Percentiles rank a stretch among this genome's conserved stretches.
These are phyloP conservation scores for Drosophila miranda DNA, from an alignment of 1,140 invertebrate genomes.

Conservation along the genomic window DNA sequence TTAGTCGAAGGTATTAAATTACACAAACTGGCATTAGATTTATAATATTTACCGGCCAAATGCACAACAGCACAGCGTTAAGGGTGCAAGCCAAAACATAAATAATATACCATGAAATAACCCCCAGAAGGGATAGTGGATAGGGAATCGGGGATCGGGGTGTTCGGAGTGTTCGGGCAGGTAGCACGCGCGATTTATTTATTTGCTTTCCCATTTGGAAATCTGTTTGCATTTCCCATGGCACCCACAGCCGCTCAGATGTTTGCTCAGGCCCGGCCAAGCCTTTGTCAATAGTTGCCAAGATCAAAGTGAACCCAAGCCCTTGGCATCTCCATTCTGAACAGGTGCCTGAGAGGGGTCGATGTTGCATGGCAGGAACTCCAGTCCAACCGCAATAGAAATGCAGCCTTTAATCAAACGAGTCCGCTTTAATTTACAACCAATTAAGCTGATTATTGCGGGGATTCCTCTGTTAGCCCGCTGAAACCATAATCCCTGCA, in stretches of 20 bases:
- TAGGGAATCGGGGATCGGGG: too few relatives aligned
- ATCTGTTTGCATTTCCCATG: slow-evolving; percentile 70
- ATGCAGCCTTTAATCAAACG: not conserved
- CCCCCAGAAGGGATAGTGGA: slow-evolving; percentile 5
- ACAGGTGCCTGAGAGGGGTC: slow-evolving; percentile 20
- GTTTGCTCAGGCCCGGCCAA: slow-evolving; percentile 48
- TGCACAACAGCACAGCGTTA: slow-evolving; percentile 34
- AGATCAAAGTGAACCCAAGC: slow-evolving; percentile 59
- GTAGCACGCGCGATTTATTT: slow-evolving; percentile 51
- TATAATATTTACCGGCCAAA: slow-evolving; percentile 48
- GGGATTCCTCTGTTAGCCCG: slow-evolving; percentile 13
- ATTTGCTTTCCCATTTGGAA: slow-evolving; percentile 53
- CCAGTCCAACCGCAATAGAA: not conserved
- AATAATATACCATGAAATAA: slow-evolving; percentile 56
- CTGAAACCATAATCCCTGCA: not conserved
- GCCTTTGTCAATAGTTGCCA: slow-evolving; percentile 65
- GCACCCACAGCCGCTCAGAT: slow-evolving; percentile 28
- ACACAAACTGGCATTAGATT: slow-evolving; percentile 48
- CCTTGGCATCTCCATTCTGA: slow-evolving; percentile 28
- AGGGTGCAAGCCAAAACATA: slow-evolving; percentile 47
- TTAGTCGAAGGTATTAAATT: slow-evolving; percentile 71
- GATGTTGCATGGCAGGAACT: slow-evolving; percentile 5
- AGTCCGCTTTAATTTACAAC: slow-evolving; percentile 14
- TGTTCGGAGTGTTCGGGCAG: slow-evolving; percentile 24
- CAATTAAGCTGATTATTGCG: slow-evolving; percentile 35